Evolutionary conservation across 2,888 invertebrate species (phyloP), one percentile per base, ranked within the genome.

Genomic region (Ctena decussata): DNA sequence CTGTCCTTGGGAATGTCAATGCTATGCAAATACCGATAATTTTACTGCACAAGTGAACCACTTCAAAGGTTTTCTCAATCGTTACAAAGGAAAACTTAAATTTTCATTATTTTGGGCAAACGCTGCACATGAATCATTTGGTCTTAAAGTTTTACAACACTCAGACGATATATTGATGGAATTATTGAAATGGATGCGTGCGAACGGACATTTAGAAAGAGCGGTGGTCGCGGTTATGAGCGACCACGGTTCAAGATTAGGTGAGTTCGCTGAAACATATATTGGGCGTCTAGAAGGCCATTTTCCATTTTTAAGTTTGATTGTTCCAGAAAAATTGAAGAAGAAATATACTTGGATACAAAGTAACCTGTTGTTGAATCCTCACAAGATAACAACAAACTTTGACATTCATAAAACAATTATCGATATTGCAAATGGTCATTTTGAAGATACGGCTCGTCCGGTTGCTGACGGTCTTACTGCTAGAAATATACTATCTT

Each of bases 41-140:
- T 97, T 97, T 24, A 96, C 98, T 2, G n/a, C n/a, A n/a, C n/a
- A n/a, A n/a, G n/a, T n/a, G 89, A 94, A 60, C 97, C n/a, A n/a
- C n/a, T n/a, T n/a, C n/a, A n/a, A n/a, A n/a, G n/a, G n/a, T n/a
- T n/a, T 98, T 82, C 96, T 97, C 0, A 95, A 96, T 0, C 96
- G 96, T 6, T 97, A 98, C 94, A 96, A 96, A 72, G 94, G 96
- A 0, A 96, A 97, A 2, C 97, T 97, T 21, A 97, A 97, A 92
- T 98, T 98, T 95, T 97, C 97, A 0, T 97, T 98, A 91, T 97
- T 98, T 93, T 98, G 98, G 98, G 97, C 97, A 84, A 97, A 97
- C 0, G 96, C 98, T 92, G 97, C 98, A 3, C 98, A 99, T 94
- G 98, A 98, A 94, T 97, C 97, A 93, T 96, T 98, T 76, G 98